Conservation (phyloP, 2,888 invertebrate genomes). For the Cheilosia vernalis region DNA sequence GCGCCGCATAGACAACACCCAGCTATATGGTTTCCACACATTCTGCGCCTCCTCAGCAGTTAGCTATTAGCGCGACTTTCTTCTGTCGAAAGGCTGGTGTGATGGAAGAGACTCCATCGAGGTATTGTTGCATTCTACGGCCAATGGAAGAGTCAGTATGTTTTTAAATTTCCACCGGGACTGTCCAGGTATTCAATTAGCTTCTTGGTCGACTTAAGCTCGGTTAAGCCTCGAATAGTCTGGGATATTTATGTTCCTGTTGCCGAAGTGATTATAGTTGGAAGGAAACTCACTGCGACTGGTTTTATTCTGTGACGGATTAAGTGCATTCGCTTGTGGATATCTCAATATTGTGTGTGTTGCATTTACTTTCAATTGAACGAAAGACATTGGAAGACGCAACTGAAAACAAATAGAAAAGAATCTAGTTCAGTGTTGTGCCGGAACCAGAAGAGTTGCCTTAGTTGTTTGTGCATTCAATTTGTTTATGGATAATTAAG, state of each 20-base stretch:
- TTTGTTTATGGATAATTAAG: slow-evolving; percentile 52
- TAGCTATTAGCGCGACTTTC: slow-evolving; percentile 63
- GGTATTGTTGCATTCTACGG: slow-evolving; percentile 77
- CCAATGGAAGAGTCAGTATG: slow-evolving; percentile 78
- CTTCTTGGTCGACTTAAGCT: slow-evolving; percentile 40
- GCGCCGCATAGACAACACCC: slow-evolving; percentile 44
- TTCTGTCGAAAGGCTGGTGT: slow-evolving; percentile 51
- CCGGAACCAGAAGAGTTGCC: slow-evolving; percentile 26
- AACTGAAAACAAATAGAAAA: slow-evolving; percentile 18
- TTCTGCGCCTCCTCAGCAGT: slow-evolving; percentile 39
- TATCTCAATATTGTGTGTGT: slow-evolving; percentile 29
- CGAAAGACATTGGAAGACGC: slow-evolving; percentile 39
- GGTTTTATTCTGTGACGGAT: slow-evolving; percentile 25
- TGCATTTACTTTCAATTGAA: slow-evolving; percentile 54
- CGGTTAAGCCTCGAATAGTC: slow-evolving; percentile 12
- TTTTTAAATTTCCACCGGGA: slow-evolving; percentile 77
- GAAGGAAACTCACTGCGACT: slow-evolving; percentile 47
- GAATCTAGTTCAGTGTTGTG: slow-evolving; percentile 53
- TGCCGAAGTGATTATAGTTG: slow-evolving; percentile 22
- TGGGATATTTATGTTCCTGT: slow-evolving; percentile 35
- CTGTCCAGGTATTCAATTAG: slow-evolving; percentile 58
- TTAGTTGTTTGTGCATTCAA: slow-evolving; percentile 22
- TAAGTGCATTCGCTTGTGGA: slow-evolving; percentile 23
- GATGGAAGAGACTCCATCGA: slow-evolving; percentile 50
- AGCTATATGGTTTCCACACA: slow-evolving; percentile 48